Base-by-base conservation (phyloP, 2,113 vertebrate species). In the Percina caprodes region DNA sequence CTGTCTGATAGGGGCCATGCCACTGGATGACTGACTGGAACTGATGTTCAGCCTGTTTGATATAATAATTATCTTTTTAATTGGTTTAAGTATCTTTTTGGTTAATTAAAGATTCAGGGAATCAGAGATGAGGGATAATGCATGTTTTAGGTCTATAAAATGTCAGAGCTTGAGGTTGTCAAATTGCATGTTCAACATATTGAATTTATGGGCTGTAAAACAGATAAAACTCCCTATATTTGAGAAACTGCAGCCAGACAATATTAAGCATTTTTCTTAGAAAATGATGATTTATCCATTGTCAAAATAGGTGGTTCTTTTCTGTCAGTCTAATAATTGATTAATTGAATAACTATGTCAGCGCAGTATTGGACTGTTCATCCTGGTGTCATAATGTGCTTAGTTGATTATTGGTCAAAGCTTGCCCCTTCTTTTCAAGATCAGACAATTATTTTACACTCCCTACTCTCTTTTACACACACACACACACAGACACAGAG, bases 401-500 rank as follows among this genome's bases (percentile, higher is more conserved):
- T 1, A 30, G 10, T n/a, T 59, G 15, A 58, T 9, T 39, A 55
- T 58, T 65, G 46, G 42, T 69, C 42, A n/a, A 39, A 80, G 67
- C 71, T 68, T 19, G 49, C 14, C 52, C 58, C 52, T 60, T 75
- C 45, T 55, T 61, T 81, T 83, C 46, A 82, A 42, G 55, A 52
- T n/a, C 66, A 77, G 66, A 33, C 55, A 49, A 58, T 84, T 84
- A 82, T 77, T 52, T 45, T 73, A 26, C 13, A 19, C 52, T 51
- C 30, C 42, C 63, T 45, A 52, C 68, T 55, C 65, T 46, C 61
- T 9, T 65, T 74, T 23, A 62, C 3, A 70, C 14, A 62, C 56
- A 76, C 46, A 77, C 52, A 65, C 62, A 69, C 56, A 80, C 67
- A 76, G 26, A 63, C 62, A 82, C 66, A 79, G 30, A 59, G 3